Conservation (phyloP, 2,797 vertebrate species). For the Tragelaphus oryx region DNA sequence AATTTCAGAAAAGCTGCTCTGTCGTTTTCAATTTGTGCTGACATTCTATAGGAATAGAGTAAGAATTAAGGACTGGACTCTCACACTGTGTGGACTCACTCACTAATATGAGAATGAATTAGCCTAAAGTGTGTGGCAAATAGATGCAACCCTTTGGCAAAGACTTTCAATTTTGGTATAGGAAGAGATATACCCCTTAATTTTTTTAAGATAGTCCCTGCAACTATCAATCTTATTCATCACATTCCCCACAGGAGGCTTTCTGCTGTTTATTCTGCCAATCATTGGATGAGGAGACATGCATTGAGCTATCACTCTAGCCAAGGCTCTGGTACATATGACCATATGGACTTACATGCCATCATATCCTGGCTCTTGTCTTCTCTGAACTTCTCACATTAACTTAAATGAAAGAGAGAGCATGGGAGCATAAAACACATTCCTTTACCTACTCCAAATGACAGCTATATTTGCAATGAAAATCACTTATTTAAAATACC, state of each 20-base stretch:
- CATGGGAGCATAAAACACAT: background rate
- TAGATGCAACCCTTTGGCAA: constrained; percentile 2
- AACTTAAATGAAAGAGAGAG: background rate
- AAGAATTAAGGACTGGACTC: background rate
- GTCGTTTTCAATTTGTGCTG: constrained; percentile 33
- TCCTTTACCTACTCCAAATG: background rate
- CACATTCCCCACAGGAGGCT: background rate
- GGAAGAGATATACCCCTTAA: background rate
- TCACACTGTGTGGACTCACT: background rate
- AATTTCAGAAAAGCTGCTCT: constrained; percentile 51
- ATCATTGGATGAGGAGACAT: background rate
- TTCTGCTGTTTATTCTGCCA: background rate
- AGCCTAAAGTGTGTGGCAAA: background rate
- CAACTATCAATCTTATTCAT: background rate
- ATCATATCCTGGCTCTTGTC: background rate
- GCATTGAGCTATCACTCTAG: background rate
- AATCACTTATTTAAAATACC: background rate
- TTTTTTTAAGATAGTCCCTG: background rate
- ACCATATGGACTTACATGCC: background rate
- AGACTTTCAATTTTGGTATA: background rate
- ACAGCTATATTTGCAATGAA: background rate
- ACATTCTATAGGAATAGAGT: background rate
- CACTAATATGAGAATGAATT: background rate
- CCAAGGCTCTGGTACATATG: background rate
- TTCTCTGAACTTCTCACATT: background rate